Evolutionary conservation across 2,888 invertebrate species (phyloP).

Genomic region (Drosophila nr. medialis): DNA sequence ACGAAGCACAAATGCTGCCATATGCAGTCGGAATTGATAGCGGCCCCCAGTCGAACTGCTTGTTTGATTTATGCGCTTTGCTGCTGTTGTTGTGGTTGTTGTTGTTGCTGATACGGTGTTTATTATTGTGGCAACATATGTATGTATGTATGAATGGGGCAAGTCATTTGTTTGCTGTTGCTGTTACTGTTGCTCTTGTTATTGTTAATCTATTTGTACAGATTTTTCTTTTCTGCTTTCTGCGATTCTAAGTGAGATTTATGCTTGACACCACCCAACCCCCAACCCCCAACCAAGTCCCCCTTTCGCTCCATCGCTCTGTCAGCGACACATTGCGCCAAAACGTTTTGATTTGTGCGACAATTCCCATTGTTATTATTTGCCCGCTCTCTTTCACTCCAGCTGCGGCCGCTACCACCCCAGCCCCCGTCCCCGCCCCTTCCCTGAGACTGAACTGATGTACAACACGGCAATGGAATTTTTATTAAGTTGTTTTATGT

Average conservation of each 20-base stretch:
- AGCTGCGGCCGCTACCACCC: background rate
- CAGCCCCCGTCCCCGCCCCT: background rate
- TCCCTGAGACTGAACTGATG: slow-evolving; percentile 53
- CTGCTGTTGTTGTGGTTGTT: slow-evolving; percentile 44
- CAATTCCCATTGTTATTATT: slow-evolving; percentile 27
- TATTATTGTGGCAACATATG: slow-evolving; percentile 72
- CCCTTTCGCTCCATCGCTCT: background rate
- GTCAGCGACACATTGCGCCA: slow-evolving; percentile 68
- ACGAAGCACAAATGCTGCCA: slow-evolving; percentile 63
- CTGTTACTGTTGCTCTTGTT: slow-evolving; percentile 65
- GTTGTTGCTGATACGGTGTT: slow-evolving; percentile 59
- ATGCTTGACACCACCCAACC: slow-evolving; percentile 33
- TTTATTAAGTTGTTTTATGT: slow-evolving; percentile 82
- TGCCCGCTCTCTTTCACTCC: background rate
- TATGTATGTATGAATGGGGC: slow-evolving; percentile 41
- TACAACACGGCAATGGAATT: slow-evolving; percentile 77
- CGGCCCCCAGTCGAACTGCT: slow-evolving; percentile 20
- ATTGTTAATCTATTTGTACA: slow-evolving; percentile 76
- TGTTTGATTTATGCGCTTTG: slow-evolving; percentile 62
- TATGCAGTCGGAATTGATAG: slow-evolving; percentile 51
- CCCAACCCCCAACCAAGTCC: background rate
- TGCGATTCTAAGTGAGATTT: slow-evolving; percentile 68
- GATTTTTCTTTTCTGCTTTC: slow-evolving; percentile 46
- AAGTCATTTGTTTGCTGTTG: slow-evolving; percentile 28
- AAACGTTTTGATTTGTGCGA: slow-evolving; percentile 57